Percentiles rank a stretch among this genome's conserved stretches.
These are phyloP conservation scores for Hormiphora californensis DNA, from an alignment of 37 sponge, comb jelly and placozoan species.

Conservation along the genomic window DNA sequence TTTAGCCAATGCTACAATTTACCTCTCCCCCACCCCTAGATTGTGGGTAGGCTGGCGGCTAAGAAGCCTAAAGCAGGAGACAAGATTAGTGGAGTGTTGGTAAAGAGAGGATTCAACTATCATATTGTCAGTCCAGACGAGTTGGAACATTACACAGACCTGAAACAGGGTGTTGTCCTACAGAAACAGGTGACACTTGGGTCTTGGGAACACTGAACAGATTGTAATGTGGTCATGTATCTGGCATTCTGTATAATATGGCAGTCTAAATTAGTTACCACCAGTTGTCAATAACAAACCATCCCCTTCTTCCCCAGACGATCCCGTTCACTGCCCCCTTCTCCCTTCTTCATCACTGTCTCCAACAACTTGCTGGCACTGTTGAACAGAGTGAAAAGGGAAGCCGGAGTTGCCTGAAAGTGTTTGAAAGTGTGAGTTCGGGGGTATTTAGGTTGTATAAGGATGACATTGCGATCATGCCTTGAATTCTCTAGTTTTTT, in stretches of 20 bases:
- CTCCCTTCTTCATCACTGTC: conserved; percentile 64
- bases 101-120: conserved; percentile 93
- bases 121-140: conserved; percentile 89
- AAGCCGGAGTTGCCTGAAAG: conserved; percentile 9
- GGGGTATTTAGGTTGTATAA: not conserved
- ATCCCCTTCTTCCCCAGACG: conserved; percentile 55
- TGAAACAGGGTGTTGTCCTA: conserved; percentile 68
- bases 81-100: conserved; percentile 77
- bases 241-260: not conserved
- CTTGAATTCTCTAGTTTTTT: not conserved
- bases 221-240: not conserved
- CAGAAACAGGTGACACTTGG: conserved; percentile 65
- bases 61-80: conserved; percentile 64
- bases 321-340: conserved; percentile 66
- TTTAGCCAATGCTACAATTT: too few species aligned
- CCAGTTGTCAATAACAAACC: too few species aligned
- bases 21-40: too few species aligned
- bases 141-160: conserved; percentile 82
- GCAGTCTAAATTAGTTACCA: too few species aligned
- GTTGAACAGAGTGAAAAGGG: conserved; percentile 54
- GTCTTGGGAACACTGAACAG: too few species aligned
- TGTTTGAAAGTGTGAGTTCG: conserved; percentile 16
- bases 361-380: conserved; percentile 64
- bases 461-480: not conserved
- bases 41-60: conserved; percentile 80